Conservation (phyloP, 1,140 invertebrate species). For the Cardiocondyla obscurior region DNA sequence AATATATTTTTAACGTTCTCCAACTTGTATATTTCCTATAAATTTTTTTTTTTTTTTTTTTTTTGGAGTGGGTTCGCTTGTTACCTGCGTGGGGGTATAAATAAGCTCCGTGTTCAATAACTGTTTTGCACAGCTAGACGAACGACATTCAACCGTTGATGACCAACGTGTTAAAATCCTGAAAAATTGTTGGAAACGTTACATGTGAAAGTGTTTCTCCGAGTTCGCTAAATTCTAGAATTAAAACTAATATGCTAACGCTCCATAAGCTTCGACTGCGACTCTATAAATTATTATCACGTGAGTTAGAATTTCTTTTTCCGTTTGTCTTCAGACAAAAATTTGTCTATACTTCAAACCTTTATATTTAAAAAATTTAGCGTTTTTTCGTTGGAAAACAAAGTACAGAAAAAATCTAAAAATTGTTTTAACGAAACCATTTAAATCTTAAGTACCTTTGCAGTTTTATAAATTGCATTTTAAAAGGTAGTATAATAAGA, state of each 20-base stretch:
- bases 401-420: background rate
- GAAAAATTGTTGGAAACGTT: background rate
- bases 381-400: background rate
- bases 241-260: background rate
- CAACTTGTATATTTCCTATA: too few relatives aligned
- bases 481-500: background rate
- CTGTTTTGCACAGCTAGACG: background rate
- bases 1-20: background rate
- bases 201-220: background rate
- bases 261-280: background rate
- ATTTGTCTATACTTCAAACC: background rate
- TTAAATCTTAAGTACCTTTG: background rate
- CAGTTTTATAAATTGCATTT: background rate
- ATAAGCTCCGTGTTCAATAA: background rate
- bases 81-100: constrained; percentile 17
- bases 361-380: background rate
- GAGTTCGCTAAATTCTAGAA: background rate
- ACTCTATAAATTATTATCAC: background rate
- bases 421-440: background rate
- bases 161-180: too few relatives aligned
- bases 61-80: background rate
- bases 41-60: too few relatives aligned
- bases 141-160: background rate
- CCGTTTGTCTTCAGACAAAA: background rate
- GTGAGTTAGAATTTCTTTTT: constrained; percentile 1